Evolutionary conservation across 2,888 invertebrate species (phyloP).

Genomic region (Dysmachus trigonus): DNA sequence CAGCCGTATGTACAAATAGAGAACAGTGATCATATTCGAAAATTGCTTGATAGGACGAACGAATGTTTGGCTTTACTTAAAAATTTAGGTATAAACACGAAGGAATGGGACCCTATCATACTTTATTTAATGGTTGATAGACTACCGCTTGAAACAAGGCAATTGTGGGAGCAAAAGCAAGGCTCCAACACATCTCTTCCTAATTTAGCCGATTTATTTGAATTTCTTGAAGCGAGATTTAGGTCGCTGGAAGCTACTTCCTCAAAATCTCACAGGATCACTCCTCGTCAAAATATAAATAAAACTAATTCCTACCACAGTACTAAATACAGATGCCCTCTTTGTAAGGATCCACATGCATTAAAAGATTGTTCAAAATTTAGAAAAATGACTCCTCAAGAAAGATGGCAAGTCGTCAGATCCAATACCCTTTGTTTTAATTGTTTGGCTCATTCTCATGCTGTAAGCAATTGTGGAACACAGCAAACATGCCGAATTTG

Average conservation of each 20-base stretch:
- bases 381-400: background rate
- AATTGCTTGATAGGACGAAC: background rate
- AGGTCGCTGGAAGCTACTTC: background rate
- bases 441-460: background rate
- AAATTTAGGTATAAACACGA: background rate
- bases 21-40: constrained; percentile 44
- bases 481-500: background rate
- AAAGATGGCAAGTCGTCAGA: background rate
- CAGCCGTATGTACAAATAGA: background rate
- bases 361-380: background rate
- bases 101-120: background rate
- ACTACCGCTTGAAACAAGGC: background rate
- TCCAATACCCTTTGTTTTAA: background rate
- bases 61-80: background rate
- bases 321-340: background rate
- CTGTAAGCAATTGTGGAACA: background rate
- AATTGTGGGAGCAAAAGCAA: constrained; percentile 1
- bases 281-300: background rate
- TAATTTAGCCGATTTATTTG: background rate
- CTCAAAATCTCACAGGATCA: background rate
- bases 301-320: background rate
- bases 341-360: background rate
- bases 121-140: background rate
- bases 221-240: constrained; percentile 14
- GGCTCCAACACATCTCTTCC: background rate